Evolutionary conservation across 2,888 invertebrate genomes (phyloP), one percentile per base, ranked within the genome.

Genomic region (Epirrhoe alternata): DNA sequence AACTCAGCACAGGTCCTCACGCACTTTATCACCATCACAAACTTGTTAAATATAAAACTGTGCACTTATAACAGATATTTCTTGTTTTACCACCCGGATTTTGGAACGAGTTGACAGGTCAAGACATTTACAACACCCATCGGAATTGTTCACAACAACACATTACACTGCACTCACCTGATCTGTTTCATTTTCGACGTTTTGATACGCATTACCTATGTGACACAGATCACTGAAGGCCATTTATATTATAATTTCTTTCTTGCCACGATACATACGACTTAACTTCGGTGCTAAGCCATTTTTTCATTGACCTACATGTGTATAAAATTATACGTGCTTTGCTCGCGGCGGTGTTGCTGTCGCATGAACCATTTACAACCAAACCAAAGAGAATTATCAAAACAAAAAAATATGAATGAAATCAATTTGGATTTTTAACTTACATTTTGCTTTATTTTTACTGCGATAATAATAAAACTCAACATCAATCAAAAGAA

Each of bases 271-370:
- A 89, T 88, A 90, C 89, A 90, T 90, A 92, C 75, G 87, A 89
- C 86, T 86, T 89, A 82, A 79, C 82, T 86, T 84, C 85, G 86
- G 84, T 84, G 86, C 88, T 92, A 92, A 90, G 92, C 93, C 93
- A 93, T 92, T 93, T 89, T 93, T 93, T 90, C 91, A 91, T 87
- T 92, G 92, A 92, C 92, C 93, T 93, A 92, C 92, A 93, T 92
- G 90, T 92, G 90, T 90, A 90, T 88, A 91, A 86, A 89, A 80
- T 80, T 82, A 82, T 90, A 88, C 89, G 86, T 87, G 84, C 85
- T 89, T 61, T 86, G 84, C 85, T 86, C 79, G 82, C 78, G 77
- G 76, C 86, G 80, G 92, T 92, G 92, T 92, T 91, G 92, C 92
- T 91, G 88, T 66, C 72, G 61, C 66, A 60, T 70, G 51, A 53